A percentile compares a stretch with the other conserved stretches of the same genome.
Conservation (phyloP, 2,113 vertebrate genomes). For the Cynocephalus volans region DNA sequence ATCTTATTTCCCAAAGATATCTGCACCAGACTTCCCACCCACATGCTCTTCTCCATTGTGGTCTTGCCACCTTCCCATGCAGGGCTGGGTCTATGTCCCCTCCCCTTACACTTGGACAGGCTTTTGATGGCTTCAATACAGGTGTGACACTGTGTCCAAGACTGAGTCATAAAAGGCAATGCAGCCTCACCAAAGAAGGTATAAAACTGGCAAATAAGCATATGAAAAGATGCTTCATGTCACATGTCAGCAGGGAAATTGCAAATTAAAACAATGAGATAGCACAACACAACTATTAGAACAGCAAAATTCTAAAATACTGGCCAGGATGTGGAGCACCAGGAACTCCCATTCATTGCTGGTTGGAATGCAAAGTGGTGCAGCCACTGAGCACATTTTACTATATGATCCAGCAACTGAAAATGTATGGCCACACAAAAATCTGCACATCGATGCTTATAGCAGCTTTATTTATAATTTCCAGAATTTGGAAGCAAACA, state of each 20-base stretch:
- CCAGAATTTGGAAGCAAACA: neutral
- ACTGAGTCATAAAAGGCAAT: neutral
- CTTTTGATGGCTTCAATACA: neutral
- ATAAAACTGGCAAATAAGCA: neutral
- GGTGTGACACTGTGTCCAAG: no score
- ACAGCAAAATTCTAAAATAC: no score
- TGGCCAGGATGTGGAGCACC: accelerated
- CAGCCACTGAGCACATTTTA: neutral
- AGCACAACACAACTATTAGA: neutral
- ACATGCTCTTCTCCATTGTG: accelerated
- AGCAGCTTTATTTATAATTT: neutral
- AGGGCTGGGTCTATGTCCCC: accelerated
- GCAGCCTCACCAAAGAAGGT: neutral
- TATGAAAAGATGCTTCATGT: neutral
- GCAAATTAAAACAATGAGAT: neutral
- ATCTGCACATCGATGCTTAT: neutral
- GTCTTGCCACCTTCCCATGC: neutral
- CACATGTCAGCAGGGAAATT: neutral
- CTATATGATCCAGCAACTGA: neutral
- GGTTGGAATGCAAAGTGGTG: neutral
- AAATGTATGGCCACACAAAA: neutral
- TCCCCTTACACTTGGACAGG: neutral
- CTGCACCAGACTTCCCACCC: no score
- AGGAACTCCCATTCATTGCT: neutral
- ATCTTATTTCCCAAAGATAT: neutral